Evolutionary conservation across 2,888 invertebrate genomes (phyloP), one percentile per base, ranked within the genome.

Genomic region (Stenolophus ochropezus): DNA sequence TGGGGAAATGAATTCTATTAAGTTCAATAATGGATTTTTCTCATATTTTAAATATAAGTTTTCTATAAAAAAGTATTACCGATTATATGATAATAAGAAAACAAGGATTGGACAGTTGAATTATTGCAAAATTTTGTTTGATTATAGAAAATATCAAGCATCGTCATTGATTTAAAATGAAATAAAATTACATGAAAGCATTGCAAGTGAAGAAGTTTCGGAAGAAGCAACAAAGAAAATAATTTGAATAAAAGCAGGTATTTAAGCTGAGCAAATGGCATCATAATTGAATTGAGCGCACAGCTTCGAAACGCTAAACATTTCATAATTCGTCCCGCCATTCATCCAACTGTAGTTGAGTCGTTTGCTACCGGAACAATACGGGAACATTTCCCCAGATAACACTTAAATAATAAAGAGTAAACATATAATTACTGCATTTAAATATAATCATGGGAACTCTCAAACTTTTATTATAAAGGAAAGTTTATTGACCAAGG

Each of bases 371-470:
- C 21, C 47, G 73, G 49, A 73, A 73, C 73, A 73, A 49, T 73
- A 73, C 49, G 18, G 23, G 20, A 23, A 27, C 65, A 21, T 33
- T 73, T 47, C 25, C 53, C 47, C 21, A 77, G 77, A 77, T 77
- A 77, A 77, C 58, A 77, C 47, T 77, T 77, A 58, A 58, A 58
- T 76, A 53, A 73, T 74, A 74, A 51, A 56, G 33, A 75, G 56
- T 75, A 56, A 78, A 78, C 18, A 51, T 53, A 65, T 79, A 79
- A 79, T 79, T 69, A 71, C 69, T 25, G 11, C 65, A 71, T 79
- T 79, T 79, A 79, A 79, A 79, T 79, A 79, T 79, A 79, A 79
- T 71, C 27, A 79, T 79, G 79, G 25, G 79, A 79, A 79, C 65
- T 27, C 51, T 65, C 79, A 53, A 79, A 51, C 23, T 79, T 71